Base-by-base conservation (phyloP, 2,888 invertebrate genomes). In the Heliconius erato region DNA sequence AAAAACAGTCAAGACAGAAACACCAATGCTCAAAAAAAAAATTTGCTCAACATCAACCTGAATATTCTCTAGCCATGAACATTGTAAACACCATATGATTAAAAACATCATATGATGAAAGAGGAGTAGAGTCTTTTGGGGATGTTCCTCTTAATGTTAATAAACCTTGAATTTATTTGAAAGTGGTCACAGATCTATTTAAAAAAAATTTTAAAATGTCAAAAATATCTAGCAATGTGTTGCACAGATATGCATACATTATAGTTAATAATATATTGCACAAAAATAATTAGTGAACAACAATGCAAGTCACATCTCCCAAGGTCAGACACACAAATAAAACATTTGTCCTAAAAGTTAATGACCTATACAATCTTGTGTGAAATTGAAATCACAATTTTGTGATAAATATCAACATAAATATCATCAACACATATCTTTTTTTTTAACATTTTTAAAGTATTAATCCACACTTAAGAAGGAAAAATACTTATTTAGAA, bases 301-400 rank as follows among this genome's bases (percentile, higher is more conserved):
- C 26, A 72, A 26, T 63, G 35, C 32, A 76, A 76, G 59, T 76
- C 35, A 59, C 23, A 32, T 32, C 71, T 65, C 26, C 7, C 77
- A 44, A 77, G 65, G 40, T 40, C 77, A 54, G 23, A 67, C 9
- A 23, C 23, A 67, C 19, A 19, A 2, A 23, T 23, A 32, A 12
- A 44, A 11, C 16, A 44, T 80, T 80, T 40, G 28, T 68, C 14
- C 16, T 68, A 68, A 74, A 68, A 6, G 26, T 14, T 4, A 74
- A 12, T 74, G 59, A 74, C 12, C 59, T 63, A 49, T 44, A 54
- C 19, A 40, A 74, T 23, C 35, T 74, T n/a, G 68, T 65, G 49
- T 80, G 76, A 80, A 79, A 81, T 44, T 12, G 71, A 44, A 44
- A 44, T n/a, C 71, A 81, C 63, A 83, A 77, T 74, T 80, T 78